Evolutionary conservation across 2,113 vertebrate species (phyloP).

Genomic region (Gobiocypris rarus): DNA sequence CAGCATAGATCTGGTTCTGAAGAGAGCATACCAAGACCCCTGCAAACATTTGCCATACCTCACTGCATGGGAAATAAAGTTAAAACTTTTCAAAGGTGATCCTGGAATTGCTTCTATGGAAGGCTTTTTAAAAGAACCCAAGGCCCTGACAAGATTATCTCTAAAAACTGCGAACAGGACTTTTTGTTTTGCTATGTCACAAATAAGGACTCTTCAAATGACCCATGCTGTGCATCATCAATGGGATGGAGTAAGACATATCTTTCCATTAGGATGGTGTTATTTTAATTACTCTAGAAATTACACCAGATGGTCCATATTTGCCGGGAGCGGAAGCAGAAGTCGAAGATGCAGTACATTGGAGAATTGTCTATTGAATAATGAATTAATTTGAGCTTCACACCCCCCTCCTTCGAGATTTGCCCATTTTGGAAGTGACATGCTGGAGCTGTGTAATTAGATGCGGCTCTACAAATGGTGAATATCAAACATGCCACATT

Average conservation of each 20-base stretch:
- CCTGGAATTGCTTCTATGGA: neutral
- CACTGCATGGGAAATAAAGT: neutral
- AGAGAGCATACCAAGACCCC: neutral
- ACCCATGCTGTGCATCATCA: constrained; percentile 17
- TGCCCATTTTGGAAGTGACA: constrained; percentile 52
- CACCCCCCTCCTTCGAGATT: constrained; percentile 66
- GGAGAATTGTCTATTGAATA: constrained; percentile 67
- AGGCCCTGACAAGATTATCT: constrained; percentile 3
- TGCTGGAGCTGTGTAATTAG: constrained; percentile 68
- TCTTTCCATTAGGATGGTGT: constrained; percentile 58
- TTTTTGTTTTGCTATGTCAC: constrained; percentile 2
- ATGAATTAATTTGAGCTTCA: constrained; percentile 66
- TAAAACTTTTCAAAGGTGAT: constrained; percentile 11
- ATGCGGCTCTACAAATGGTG: constrained; percentile 56
- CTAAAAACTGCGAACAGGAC: neutral
- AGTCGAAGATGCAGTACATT: constrained; percentile 55
- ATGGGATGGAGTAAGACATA: constrained; percentile 28
- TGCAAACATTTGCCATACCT: constrained; percentile 2
- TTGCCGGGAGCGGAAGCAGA: constrained; percentile 51
- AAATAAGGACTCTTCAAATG: neutral
- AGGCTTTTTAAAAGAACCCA: neutral
- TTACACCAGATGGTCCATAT: constrained; percentile 68
- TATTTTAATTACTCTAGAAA: constrained; percentile 59
- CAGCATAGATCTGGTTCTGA: neutral
- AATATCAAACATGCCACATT: constrained; percentile 34